These are phyloP conservation scores for Heliothis peltigera DNA, from an alignment of 2,888 invertebrate genomes.

Conservation along the genomic window DNA sequence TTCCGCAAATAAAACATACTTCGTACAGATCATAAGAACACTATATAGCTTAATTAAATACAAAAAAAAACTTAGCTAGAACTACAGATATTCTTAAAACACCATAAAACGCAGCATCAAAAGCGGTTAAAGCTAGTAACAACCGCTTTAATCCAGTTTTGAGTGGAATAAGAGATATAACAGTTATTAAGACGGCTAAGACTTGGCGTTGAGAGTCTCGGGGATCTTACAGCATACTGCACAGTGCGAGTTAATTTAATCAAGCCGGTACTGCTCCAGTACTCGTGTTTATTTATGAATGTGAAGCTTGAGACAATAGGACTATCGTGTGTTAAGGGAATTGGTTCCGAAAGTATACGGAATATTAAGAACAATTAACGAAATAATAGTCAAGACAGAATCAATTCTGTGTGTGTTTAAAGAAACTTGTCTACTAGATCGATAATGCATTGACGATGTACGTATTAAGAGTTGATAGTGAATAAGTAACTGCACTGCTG, in stretches of 20 bases:
- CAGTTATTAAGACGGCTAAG: constrained; percentile 4
- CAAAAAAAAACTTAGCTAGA: background rate
- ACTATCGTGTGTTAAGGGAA: background rate
- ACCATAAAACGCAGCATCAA: background rate
- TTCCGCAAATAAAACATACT: too few species aligned
- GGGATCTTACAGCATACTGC: background rate
- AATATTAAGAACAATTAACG: too few species aligned
- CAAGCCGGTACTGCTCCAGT: background rate
- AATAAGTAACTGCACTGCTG: too few species aligned
- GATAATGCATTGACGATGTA: too few species aligned
- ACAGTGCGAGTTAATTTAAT: constrained; percentile 3
- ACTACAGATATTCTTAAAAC: background rate
- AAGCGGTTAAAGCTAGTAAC: constrained; percentile 9
- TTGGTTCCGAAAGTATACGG: background rate
- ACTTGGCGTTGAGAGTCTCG: background rate
- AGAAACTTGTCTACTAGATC: too few species aligned
- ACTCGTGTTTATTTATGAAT: constrained; percentile 8
- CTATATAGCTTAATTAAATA: background rate
- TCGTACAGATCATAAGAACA: too few species aligned
- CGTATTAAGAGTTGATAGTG: too few species aligned
- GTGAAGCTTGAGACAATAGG: background rate
- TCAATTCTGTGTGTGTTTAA: too few species aligned
- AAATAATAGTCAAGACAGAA: too few species aligned
- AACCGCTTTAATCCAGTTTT: constrained; percentile 22
- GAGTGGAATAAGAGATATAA: constrained; percentile 13